Base-by-base conservation (phyloP, 2,888 invertebrate genomes). In the Perizoma affinitatum region DNA sequence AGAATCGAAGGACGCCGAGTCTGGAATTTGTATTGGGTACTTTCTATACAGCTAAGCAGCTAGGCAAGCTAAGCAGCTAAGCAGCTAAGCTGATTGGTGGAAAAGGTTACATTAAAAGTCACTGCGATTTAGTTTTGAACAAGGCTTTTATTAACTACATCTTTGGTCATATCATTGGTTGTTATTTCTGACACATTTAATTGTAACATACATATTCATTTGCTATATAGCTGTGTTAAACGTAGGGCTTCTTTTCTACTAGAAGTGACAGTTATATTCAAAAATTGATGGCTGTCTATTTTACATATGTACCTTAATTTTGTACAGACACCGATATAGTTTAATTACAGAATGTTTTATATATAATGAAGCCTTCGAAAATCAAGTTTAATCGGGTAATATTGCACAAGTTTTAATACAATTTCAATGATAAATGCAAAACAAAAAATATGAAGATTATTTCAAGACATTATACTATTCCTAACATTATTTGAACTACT, bases 91-190 rank as follows among this genome's bases (percentile, higher is more conserved):
- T 22, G 22, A 22, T 22, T 22, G 22, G 22, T 22, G 22, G 1
- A 40, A 9, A 7, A 38, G 43, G 38, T 51, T 45, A 36, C 65
- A 63, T 73, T 79, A 82, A 78, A 79, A 86, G 79, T 79, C 60
- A 68, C 60, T 22, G 22, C 22, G 22, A 2, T 40, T 47, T 63
- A 69, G 66, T 79, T 83, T 84, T 82, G 83, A 90, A 91, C 90
- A 89, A 88, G 78, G 80, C 78, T 91, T 92, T 92, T 91, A 84
- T 93, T 82, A 83, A 81, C 91, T 92, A 92, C 87, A 85, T 94
- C 94, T 94, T 94, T 94, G 94, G 94, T 94, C 94, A 92, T 93
- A 94, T 94, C 94, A 94, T 94, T 94, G 94, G 94, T 94, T 93
- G 87, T 73, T 83, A 74, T 76, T 58, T 77, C 82, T 72, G 81